Base-by-base conservation (phyloP, 1,140 invertebrate genomes). In the Globodera ellingtonae region DNA sequence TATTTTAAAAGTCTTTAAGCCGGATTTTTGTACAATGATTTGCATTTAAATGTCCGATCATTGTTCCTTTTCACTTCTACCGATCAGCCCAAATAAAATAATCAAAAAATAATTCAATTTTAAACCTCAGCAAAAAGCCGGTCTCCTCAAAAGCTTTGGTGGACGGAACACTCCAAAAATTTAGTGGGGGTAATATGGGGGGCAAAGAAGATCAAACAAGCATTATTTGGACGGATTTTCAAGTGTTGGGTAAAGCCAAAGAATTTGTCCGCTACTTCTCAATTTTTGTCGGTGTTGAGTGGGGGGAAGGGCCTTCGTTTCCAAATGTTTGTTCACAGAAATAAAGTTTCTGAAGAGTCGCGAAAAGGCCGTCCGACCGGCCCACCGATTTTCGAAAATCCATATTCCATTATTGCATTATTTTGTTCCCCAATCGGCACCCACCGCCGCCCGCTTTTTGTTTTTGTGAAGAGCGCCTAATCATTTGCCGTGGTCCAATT, bases 161-260 rank as follows among this genome's bases (percentile, higher is more conserved):
- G 10, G 56, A 18, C 18, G 56, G 56, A 62, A 10, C 56, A 15
- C 56, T 62, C 56, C 56, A 62, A 62, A 52, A 62, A 62, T 18
- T 62, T 18, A 62, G 56, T 62, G 56, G 56, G 56, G 56, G 13
- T 15, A 62, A 62, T 62, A 62, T 62, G 24, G 18, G 18, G 56
- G 18, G 56, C 56, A 62, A 62, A 13, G 56, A 62, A 62, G 18
- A 62, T 18, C 56, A 62, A 62, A 62, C 56, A 62, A 62, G 56
- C 56, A 62, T 62, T 62, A 62, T 62, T 62, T 62, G 56, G 56
- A 62, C 56, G 56, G 56, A 62, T 62, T 62, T 62, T 62, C 56
- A 62, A 62, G 56, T 62, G 56, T 6, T 62, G 56, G 56, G 56
- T 62, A 62, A 62, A 62, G 15, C 9, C 52, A 18, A 62, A 62